These are phyloP conservation scores for Achlya flavicornis DNA, from an alignment of 2,888 invertebrate genomes.

Conservation along the genomic window DNA sequence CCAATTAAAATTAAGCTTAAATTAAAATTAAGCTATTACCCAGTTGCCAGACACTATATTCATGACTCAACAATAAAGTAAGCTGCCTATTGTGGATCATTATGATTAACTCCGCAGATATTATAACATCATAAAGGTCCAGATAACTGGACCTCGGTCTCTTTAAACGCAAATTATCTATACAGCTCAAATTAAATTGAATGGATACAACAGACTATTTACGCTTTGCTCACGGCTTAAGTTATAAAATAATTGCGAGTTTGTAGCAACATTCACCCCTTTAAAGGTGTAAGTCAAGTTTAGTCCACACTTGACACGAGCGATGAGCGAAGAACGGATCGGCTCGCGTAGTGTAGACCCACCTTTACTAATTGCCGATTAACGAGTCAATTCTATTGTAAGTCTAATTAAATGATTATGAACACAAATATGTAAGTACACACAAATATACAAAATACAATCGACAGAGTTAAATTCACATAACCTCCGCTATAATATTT, in stretches of 20 bases:
- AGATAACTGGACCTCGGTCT: neutral
- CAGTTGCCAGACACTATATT: neutral
- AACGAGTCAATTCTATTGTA: too few species aligned
- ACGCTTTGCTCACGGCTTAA: neutral
- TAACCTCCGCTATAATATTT: too few species aligned
- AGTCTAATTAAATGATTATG: too few species aligned
- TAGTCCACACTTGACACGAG: too few species aligned
- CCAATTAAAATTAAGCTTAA: constrained; percentile 4
- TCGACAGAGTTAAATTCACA: too few species aligned
- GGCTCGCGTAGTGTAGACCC: too few species aligned
- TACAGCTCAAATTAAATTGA: neutral
- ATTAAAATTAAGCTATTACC: constrained; percentile 17
- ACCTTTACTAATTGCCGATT: too few species aligned
- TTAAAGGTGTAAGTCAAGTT: too few species aligned
- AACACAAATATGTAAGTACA: too few species aligned
- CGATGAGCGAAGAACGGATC: too few species aligned
- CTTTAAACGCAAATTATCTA: neutral
- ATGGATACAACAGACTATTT: neutral
- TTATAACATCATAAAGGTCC: constrained; percentile 7
- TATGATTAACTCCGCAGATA: constrained; percentile 38
- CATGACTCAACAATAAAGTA: constrained; percentile 18
- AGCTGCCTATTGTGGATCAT: constrained; percentile 23
- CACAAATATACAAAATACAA: too few species aligned
- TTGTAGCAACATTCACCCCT: neutral
- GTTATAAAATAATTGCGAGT: neutral